Evolutionary conservation across 1,140 invertebrate species (phyloP).

Genomic region (Hycleus phaleratus): DNA sequence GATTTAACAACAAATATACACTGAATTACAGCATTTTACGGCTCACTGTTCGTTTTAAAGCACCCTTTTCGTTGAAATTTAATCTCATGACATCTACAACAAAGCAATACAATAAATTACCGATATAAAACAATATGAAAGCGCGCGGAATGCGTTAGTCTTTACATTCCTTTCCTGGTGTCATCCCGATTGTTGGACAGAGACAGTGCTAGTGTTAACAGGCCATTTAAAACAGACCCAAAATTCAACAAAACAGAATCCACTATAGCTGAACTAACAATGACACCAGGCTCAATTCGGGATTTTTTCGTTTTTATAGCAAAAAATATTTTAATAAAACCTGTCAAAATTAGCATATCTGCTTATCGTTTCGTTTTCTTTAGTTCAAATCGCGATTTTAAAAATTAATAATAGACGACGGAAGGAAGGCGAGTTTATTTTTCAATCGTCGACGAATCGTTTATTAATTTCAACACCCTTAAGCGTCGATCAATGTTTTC

Average conservation of each 20-base stretch:
- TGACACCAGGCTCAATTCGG: too few species aligned
- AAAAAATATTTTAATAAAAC: background rate
- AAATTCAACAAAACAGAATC: too few species aligned
- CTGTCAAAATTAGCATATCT: conserved; percentile 7
- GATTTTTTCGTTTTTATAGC: too few species aligned
- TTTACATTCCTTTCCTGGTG: conserved; percentile 34
- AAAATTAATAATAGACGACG: conserved; percentile 5
- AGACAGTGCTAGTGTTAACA: background rate
- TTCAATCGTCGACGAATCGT: conserved; percentile 15
- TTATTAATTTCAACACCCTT: conserved; percentile 13
- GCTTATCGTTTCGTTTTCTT: background rate
- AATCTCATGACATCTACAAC: conserved; percentile 35
- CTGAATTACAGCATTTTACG: conserved; percentile 26
- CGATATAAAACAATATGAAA: conserved; percentile 40
- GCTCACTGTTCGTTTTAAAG: conserved; percentile 17
- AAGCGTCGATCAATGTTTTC: conserved; percentile 4
- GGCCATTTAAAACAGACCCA: too few species aligned
- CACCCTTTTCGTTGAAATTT: conserved; percentile 25
- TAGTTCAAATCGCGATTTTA: background rate
- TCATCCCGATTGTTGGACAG: conserved; percentile 20
- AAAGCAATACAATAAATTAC: conserved; percentile 39
- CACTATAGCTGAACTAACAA: too few species aligned
- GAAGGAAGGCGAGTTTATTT: conserved; percentile 11
- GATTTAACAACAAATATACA: conserved; percentile 28
- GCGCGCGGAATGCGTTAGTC: conserved; percentile 33